Conservation (phyloP, 2,888 invertebrate species). For the Rotaria sp. region DNA sequence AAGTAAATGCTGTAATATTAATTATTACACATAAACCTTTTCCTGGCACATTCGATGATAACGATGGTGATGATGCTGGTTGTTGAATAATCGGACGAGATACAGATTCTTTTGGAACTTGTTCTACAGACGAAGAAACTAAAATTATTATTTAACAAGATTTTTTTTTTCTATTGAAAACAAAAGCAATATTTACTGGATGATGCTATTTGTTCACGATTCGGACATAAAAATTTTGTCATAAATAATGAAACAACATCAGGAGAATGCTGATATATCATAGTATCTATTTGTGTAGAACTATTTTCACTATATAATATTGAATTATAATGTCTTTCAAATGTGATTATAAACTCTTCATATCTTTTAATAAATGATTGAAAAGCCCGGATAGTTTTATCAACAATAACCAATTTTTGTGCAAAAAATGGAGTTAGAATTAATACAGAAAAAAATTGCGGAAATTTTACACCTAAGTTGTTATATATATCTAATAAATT, state of each 20-base stretch:
- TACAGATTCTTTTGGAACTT: not conserved
- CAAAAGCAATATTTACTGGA: not conserved
- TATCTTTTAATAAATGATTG: not conserved
- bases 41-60: not conserved
- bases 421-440: not conserved
- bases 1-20: not conserved
- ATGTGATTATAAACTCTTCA: not conserved
- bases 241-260: not conserved
- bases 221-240: not conserved
- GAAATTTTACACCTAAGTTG: not conserved
- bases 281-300: not conserved
- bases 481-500: not conserved
- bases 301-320: not conserved
- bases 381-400: not conserved
- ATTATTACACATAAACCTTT: constrained; percentile 12
- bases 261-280: not conserved
- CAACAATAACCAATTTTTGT: not conserved
- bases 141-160: not conserved
- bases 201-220: not conserved
- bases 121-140: not conserved
- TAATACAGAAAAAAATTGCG: not conserved
- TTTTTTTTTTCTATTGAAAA: too few relatives aligned
- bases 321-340: not conserved
- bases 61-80: not conserved
- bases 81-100: not conserved